Evolutionary conservation across 2,888 invertebrate genomes (phyloP), one percentile per base, ranked within the genome.

Genomic region (Thyatira batis): DNA sequence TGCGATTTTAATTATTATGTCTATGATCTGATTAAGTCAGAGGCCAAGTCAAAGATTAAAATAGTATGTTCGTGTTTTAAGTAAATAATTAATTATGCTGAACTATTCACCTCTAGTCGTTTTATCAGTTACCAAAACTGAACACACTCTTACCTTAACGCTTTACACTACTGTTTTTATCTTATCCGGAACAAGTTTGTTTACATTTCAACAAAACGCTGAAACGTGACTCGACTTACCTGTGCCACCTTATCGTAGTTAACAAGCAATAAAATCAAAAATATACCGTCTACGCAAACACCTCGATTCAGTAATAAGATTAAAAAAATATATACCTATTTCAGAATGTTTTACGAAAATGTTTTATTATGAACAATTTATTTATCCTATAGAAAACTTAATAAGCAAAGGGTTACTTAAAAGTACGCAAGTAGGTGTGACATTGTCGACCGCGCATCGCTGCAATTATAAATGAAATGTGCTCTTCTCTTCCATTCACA

Each of bases 401-500:
- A 73, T 78, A 77, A 82, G 73, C 73, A 67, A 78, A 78, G 82
- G 82, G 83, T 79, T 78, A 79, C 71, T 74, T 81, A 76, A 82
- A 85, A 82, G 73, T 77, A 82, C 73, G 78, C 78, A 80, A 80
- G 70, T 72, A 80, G 85, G 82, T 84, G 85, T 84, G 86, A 85
- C 84, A 85, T 86, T 85, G 87, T 78, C 85, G 84, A 83, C 82
- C 85, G 90, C 87, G 89, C 90, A 89, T 89, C 89, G 78, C 84
- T 87, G 90, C 89, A 90, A 92, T 91, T 91, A 90, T 90, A 91
- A 91, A 90, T 86, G 87, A 90, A 90, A 91, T 91, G 90, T 90
- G 88, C 87, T 91, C 85, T 79, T 89, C 86, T 91, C 85, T 79
- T 89, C 86, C 92, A 91, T 92, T 91, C 89, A 91, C 91, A 89